These are phyloP conservation scores for Epinotia nisella DNA, from an alignment of 2,888 invertebrate genomes.

Conservation along the genomic window DNA sequence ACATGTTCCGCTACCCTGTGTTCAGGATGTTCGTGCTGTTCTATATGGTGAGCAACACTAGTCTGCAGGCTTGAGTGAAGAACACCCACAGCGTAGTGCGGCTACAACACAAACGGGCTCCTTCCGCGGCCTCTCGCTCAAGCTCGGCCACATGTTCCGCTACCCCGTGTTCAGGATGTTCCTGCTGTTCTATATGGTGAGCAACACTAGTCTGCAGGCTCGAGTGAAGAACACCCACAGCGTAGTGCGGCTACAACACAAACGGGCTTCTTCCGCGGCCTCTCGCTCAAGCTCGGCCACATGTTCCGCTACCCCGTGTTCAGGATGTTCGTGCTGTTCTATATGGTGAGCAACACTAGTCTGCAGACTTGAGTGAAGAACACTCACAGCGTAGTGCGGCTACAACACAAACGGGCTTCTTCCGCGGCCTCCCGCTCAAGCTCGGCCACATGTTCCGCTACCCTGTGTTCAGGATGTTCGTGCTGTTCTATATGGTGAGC, in stretches of 20 bases:
- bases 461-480: slow-evolving; percentile 91
- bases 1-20: slow-evolving; percentile 92
- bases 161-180: slow-evolving; percentile 93
- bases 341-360: slow-evolving; percentile 86
- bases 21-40: slow-evolving; percentile 92
- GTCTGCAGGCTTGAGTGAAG: slow-evolving; percentile 35
- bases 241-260: slow-evolving; percentile 67
- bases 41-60: slow-evolving; percentile 88
- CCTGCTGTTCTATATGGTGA: slow-evolving; percentile 93
- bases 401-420: slow-evolving; percentile 58
- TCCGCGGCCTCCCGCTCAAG: slow-evolving; percentile 87
- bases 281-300: slow-evolving; percentile 91
- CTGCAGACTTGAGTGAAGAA: slow-evolving; percentile 42
- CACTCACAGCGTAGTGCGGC: slow-evolving; percentile 66
- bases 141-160: slow-evolving; percentile 91
- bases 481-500: slow-evolving; percentile 92
- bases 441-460: slow-evolving; percentile 92
- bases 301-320: slow-evolving; percentile 93
- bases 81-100: slow-evolving; percentile 68
- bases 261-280: slow-evolving; percentile 57
- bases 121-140: slow-evolving; percentile 86
- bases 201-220: slow-evolving; percentile 46
- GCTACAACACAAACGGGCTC: slow-evolving; percentile 59
- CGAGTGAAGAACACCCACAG: slow-evolving; percentile 59
- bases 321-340: slow-evolving; percentile 92